Conservation (phyloP, 2,113 vertebrate species). For the Psephotus haematonotus region DNA sequence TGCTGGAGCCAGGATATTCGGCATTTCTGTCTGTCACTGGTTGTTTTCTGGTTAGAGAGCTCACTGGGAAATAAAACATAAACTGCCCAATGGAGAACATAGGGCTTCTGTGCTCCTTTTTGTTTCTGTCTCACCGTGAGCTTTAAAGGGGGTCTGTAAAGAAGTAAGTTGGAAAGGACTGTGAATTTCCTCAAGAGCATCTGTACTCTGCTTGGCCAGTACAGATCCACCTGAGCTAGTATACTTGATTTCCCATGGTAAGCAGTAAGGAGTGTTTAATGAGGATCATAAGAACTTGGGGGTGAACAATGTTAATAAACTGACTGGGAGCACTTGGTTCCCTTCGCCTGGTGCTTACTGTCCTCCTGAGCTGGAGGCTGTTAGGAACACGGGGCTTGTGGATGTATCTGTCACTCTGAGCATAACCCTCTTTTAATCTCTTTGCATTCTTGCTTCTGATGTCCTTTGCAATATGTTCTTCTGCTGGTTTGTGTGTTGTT, state of each 20-base stretch:
- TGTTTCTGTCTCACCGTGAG: background rate
- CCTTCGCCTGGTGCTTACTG: background rate
- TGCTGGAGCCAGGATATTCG: background rate
- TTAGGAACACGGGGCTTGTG: background rate
- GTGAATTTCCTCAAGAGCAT: background rate
- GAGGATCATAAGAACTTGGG: background rate
- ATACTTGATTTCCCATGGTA: background rate
- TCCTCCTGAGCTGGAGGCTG: background rate
- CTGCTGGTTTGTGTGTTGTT: background rate
- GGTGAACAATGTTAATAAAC: background rate
- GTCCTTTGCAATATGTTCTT: background rate
- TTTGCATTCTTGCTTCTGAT: background rate
- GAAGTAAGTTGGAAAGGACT: background rate
- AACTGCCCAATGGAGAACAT: background rate
- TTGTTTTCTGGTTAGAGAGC: background rate
- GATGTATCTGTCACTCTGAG: accelerated
- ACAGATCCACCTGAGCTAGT: background rate
- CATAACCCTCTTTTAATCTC: background rate
- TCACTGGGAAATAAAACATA: background rate
- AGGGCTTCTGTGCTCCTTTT: background rate
- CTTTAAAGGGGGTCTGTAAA: background rate
- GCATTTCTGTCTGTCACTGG: background rate
- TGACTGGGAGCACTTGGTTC: background rate
- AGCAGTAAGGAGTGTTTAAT: background rate
- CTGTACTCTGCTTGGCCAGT: background rate